Evolutionary conservation across 2,113 vertebrate genomes (phyloP), one percentile per base, ranked within the genome.

Genomic region (Sula dactylatra): DNA sequence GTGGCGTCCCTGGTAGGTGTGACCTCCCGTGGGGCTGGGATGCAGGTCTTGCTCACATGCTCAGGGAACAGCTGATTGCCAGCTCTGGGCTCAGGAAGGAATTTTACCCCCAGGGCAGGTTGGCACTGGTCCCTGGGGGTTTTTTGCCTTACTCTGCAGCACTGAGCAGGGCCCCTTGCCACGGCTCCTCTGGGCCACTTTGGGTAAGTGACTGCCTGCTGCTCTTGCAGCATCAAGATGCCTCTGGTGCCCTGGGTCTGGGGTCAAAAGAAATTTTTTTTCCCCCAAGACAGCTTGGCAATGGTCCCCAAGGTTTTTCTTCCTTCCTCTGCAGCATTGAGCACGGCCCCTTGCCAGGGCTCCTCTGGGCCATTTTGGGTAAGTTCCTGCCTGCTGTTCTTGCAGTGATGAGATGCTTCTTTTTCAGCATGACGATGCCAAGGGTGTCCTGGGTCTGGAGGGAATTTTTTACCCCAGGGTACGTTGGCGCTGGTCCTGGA

Each of bases 161-260:
- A n/a, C 3, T 54, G 24, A 54, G 32, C 10, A 52, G 1, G 4
- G 47, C 22, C 12, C 16, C 27, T 40, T 40, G 18, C 38, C 61
- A 27, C 29, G 45, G 17, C n/a, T 66, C 5, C 44, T 58, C 44
- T 29, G 52, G n/a, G 19, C 10, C 16, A 5, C 21, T 61, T 29
- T 26, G 22, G 34, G 1, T 27, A 47, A 40, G 40, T 55, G 9
- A 4, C 42, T 64, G 34, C 34, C 13, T 20, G 18, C 13, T 47
- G 15, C 29, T 49, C 13, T 44, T 58, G 42, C n/a, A n/a, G 25
- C 40, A 83, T 8, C 7, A 55, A 70, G 36, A 27, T 5, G 16
- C 7, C 34, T 50, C 0, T 0, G 16, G 4, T 64, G 42, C 8
- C 27, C 8, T 44, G 2, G 44, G 54, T 72, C 42, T 27, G 24